Evolutionary conservation across 1,140 invertebrate species (phyloP).

Genomic region (Frieseomelitta varia): DNA sequence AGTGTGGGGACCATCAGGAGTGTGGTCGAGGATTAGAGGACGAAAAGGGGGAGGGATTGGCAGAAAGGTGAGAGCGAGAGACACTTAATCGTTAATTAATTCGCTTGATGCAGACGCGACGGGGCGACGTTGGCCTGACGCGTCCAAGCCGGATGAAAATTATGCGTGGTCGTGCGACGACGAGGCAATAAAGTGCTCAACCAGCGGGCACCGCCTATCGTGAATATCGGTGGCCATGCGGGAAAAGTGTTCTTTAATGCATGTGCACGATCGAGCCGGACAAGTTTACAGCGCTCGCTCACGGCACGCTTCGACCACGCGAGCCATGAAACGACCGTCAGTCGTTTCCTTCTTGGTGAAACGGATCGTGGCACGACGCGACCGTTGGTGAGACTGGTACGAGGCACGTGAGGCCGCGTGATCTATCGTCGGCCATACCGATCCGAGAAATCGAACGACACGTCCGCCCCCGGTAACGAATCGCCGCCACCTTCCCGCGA

Average conservation of each 20-base stretch:
- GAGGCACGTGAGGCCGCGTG: not conserved
- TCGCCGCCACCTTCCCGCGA: conserved; percentile 39
- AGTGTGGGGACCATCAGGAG: not conserved
- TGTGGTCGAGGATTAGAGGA: not conserved
- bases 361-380: conserved; percentile 56
- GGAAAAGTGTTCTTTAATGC: conserved; percentile 75
- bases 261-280: conserved; percentile 65
- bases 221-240: conserved; percentile 32
- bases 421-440: not conserved
- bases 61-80: not conserved
- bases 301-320: conserved; percentile 67
- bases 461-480: conserved; percentile 37
- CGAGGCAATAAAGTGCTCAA: conserved; percentile 53
- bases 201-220: conserved; percentile 22
- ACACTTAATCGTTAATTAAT: conserved; percentile 56
- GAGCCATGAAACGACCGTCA: conserved; percentile 70
- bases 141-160: conserved; percentile 45
- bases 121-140: not conserved
- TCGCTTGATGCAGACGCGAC: conserved; percentile 9
- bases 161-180: conserved; percentile 31
- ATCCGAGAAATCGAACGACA: conserved; percentile 15
- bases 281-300: conserved; percentile 70
- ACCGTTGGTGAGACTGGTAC: conserved; percentile 39
- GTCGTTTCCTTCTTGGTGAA: conserved; percentile 58
- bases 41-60: too few species aligned